Evolutionary conservation across 2,113 vertebrate genomes (phyloP).

Genomic region (Porphyrio hochstetteri): DNA sequence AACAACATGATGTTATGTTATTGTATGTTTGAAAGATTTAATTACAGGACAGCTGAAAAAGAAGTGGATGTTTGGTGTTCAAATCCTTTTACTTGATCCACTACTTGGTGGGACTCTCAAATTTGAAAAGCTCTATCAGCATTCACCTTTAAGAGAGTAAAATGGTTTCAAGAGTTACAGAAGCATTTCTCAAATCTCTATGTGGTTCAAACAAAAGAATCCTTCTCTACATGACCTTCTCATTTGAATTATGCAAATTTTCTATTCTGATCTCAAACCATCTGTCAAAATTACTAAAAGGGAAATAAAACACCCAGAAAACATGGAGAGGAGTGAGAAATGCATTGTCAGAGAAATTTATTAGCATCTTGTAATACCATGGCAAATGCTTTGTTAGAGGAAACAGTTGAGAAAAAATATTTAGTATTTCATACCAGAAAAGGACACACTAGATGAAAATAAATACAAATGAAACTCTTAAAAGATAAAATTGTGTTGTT

Average conservation of each 20-base stretch:
- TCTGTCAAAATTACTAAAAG: neutral
- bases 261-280: neutral
- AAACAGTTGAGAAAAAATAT: neutral
- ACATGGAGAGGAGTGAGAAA: neutral
- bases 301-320: neutral
- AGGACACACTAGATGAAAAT: neutral
- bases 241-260: constrained; percentile 20
- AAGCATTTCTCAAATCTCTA: neutral
- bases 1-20: neutral
- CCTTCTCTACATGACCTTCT: neutral
- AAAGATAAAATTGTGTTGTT: neutral
- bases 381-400: neutral
- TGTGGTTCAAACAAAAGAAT: neutral
- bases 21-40: neutral
- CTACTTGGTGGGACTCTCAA: neutral
- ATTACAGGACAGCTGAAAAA: neutral
- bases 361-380: constrained; percentile 12
- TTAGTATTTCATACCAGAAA: neutral
- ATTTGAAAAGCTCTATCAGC: neutral
- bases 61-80: neutral
- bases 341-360: neutral
- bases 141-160: neutral
- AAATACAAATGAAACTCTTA: neutral
- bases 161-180: neutral
- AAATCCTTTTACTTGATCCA: neutral